These are phyloP conservation scores for Melanotaenia nigrans DNA, from an alignment of 2,797 vertebrate genomes.

Conservation along the genomic window DNA sequence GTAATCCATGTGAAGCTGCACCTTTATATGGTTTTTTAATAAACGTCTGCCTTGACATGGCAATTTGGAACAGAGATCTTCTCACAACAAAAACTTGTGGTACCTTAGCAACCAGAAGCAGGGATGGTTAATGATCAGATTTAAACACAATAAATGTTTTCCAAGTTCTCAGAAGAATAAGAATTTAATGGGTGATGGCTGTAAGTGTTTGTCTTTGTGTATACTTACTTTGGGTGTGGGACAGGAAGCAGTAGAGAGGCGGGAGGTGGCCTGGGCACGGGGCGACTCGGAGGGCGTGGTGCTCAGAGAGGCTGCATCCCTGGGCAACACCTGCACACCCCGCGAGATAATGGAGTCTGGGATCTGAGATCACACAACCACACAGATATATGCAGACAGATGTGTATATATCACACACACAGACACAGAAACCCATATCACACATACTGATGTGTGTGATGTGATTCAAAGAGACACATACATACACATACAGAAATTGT, in stretches of 20 bases:
- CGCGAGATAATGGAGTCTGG: conserved; percentile 98
- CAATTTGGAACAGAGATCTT: no score
- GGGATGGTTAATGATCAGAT: neutral
- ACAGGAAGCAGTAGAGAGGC: conserved; percentile 98
- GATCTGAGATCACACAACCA: conserved; percentile 83
- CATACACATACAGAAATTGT: conserved; percentile 2
- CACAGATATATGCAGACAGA: conserved; percentile 24
- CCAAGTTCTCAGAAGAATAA: neutral
- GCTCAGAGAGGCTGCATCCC: conserved; percentile 97
- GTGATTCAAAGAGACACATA: conserved; percentile 9
- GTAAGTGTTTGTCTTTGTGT: conserved; percentile 13
- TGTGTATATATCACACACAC: conserved; percentile 3
- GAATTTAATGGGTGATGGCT: neutral
- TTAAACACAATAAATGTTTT: neutral
- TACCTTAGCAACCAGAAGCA: neutral
- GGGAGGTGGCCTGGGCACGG: conserved; percentile 97
- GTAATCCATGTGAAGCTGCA: no score
- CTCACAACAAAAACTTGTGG: no score
- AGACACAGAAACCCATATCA: neutral
- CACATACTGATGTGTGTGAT: conserved; percentile 22
- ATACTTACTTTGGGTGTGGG: conserved; percentile 97
- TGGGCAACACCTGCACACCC: conserved; percentile 97
- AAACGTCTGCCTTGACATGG: no score
- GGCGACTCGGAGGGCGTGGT: conserved; percentile 99
- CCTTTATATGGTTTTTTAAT: no score